phyloP scores from a whole-genome alignment of 2,797 vertebrate species.

The Acomys russatus region DNA sequence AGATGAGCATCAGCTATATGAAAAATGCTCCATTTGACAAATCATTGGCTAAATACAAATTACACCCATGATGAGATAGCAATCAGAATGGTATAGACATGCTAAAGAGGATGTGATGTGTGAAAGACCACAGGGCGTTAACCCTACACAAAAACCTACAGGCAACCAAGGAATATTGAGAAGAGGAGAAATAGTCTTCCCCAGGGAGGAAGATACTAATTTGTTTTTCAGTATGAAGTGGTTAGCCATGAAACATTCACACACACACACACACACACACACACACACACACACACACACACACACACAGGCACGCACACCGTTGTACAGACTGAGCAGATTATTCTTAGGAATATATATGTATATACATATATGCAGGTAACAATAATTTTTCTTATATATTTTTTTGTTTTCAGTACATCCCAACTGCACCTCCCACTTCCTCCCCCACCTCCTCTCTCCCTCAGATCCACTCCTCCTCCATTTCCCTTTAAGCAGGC shows the following conservation, averaged over 20 bases:
- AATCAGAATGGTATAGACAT: background rate
- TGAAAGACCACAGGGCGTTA: background rate
- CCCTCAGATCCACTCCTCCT: background rate
- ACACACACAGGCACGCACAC: no score
- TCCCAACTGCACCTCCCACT: background rate
- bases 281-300: background rate
- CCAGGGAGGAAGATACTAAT: background rate
- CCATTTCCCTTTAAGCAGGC: background rate
- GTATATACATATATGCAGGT: background rate
- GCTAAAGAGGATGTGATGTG: background rate
- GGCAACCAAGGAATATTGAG: background rate
- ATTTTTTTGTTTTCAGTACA: background rate
- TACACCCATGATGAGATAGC: background rate
- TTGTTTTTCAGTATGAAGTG: no score
- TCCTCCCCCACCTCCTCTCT: fast-evolving
- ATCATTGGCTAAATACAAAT: background rate
- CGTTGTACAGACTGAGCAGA: background rate
- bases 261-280: background rate
- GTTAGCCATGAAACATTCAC: background rate
- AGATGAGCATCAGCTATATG: background rate
- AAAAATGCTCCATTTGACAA: background rate
- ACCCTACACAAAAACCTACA: background rate
- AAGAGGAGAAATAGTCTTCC: background rate
- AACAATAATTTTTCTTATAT: background rate
- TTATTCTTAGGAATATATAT: background rate